Conservation (phyloP, 2,797 vertebrate species). For the Lepus oiostolus region DNA sequence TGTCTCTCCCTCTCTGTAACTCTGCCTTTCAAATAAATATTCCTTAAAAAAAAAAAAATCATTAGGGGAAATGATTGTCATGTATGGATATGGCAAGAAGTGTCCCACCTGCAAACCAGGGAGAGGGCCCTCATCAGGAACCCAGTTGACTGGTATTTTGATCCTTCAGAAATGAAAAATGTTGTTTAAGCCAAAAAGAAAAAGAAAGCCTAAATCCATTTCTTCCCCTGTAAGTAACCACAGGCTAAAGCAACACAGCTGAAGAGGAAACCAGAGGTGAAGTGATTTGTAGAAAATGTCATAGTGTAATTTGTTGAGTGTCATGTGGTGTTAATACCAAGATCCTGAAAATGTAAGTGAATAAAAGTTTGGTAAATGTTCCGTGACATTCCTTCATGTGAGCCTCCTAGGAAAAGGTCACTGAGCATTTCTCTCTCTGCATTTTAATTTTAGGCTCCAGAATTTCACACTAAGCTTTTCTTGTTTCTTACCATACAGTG, state of each 20-base stretch:
- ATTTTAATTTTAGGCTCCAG: conserved; percentile 61
- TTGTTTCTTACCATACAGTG: neutral
- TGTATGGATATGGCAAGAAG: too few relatives aligned
- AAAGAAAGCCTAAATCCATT: neutral
- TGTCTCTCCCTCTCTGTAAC: too few relatives aligned
- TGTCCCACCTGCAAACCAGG: too few relatives aligned
- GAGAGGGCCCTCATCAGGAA: too few relatives aligned
- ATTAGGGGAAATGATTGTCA: too few relatives aligned
- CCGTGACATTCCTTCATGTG: conserved; percentile 38
- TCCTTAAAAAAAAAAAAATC: too few relatives aligned
- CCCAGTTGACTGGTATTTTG: too few relatives aligned
- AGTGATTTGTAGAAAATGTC: conserved; percentile 24
- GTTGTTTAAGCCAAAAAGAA: too few relatives aligned
- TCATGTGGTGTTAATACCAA: conserved; percentile 49
- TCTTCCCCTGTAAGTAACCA: neutral
- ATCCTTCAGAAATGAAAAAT: too few relatives aligned
- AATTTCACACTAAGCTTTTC: conserved; percentile 47
- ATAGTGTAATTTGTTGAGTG: conserved; percentile 50
- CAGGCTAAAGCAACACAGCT: conserved; percentile 27
- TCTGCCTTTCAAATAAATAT: too few relatives aligned
- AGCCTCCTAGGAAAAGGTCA: conserved; percentile 46
- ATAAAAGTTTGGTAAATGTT: conserved; percentile 43
- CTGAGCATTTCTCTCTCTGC: conserved; percentile 38
- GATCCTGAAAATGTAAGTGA: conserved; percentile 63
- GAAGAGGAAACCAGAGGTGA: conserved; percentile 47